Conservation (phyloP, 1,140 invertebrate species). For the Stegodyphus dumicola region DNA sequence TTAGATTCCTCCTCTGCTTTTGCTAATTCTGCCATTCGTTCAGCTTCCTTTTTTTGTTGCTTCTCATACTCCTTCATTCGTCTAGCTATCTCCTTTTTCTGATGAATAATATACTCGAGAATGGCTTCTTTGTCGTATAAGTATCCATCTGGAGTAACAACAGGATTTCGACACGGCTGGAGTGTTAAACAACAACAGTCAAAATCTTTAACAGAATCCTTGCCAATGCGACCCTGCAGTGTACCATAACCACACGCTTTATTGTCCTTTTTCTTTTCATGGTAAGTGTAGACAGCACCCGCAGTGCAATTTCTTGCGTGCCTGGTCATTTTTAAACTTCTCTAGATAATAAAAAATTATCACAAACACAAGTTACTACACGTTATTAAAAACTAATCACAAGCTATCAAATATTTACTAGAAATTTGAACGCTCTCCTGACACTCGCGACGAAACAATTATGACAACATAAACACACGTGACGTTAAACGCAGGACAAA, state of each 20-base stretch:
- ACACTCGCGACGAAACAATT: too few relatives aligned
- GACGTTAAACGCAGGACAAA: too few relatives aligned
- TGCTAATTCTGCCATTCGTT: slow-evolving; percentile 74
- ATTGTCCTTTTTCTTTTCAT: slow-evolving; percentile 97
- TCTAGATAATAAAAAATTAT: background rate
- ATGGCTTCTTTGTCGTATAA: slow-evolving; percentile 98
- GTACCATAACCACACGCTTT: slow-evolving; percentile 76
- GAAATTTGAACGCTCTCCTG: too few relatives aligned
- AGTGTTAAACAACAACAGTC: slow-evolving; percentile 97
- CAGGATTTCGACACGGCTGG: slow-evolving; percentile 93
- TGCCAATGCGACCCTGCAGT: slow-evolving; percentile 79
- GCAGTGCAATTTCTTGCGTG: slow-evolving; percentile 98
- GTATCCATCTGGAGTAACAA: slow-evolving; percentile 91
- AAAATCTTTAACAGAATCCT: slow-evolving; percentile 97
- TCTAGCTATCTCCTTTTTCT: slow-evolving; percentile 91
- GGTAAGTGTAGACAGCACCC: slow-evolving; percentile 97
- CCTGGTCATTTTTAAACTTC: slow-evolving; percentile 78
- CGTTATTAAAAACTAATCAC: too few relatives aligned
- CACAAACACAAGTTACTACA: background rate
- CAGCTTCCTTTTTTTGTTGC: slow-evolving; percentile 75
- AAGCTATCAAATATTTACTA: too few relatives aligned
- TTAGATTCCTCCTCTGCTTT: slow-evolving; percentile 79
- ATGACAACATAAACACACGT: too few relatives aligned
- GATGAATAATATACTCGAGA: slow-evolving; percentile 92
- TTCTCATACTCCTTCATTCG: slow-evolving; percentile 95